Evolutionary conservation across 1,140 invertebrate species (phyloP).

Genomic region (Rhyzopertha dominica): DNA sequence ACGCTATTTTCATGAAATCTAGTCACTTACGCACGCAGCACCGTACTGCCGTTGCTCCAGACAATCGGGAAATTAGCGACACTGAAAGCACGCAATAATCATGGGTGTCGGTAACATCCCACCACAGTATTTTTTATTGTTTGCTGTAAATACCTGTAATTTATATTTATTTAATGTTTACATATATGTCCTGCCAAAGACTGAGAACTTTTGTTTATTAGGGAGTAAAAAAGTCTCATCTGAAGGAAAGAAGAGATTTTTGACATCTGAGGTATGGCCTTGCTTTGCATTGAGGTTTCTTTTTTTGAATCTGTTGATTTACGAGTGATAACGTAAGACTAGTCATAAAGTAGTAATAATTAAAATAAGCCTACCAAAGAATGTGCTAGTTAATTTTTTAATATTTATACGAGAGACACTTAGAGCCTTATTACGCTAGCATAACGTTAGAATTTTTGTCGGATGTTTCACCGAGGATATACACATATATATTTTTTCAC

Average conservation of each 20-base stretch:
- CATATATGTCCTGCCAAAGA: conserved; percentile 11
- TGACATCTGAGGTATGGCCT: conserved; percentile 19
- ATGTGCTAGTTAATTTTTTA: conserved; percentile 40
- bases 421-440: conserved; percentile 31
- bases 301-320: too few relatives aligned
- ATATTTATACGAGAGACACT: conserved; percentile 31
- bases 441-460: conserved; percentile 26
- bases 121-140: too few relatives aligned
- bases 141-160: conserved; percentile 2
- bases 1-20: too few relatives aligned
- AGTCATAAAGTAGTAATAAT: conserved; percentile 40
- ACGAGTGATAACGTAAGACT: conserved; percentile 44
- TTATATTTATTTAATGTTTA: conserved; percentile 7
- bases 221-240: conserved; percentile 5
- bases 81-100: too few relatives aligned
- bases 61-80: too few relatives aligned
- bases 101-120: too few relatives aligned
- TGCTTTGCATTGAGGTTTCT: conserved; percentile 21
- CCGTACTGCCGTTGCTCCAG: too few relatives aligned
- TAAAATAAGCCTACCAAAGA: conserved; percentile 44
- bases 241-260: conserved; percentile 14
- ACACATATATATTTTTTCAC: conserved; percentile 43
- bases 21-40: too few relatives aligned
- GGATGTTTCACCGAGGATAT: conserved; percentile 33
- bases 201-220: conserved; percentile 12